Evolutionary conservation across 2,888 invertebrate species (phyloP), one percentile per base, ranked within the genome.

Genomic region (Nowickia ferox): DNA sequence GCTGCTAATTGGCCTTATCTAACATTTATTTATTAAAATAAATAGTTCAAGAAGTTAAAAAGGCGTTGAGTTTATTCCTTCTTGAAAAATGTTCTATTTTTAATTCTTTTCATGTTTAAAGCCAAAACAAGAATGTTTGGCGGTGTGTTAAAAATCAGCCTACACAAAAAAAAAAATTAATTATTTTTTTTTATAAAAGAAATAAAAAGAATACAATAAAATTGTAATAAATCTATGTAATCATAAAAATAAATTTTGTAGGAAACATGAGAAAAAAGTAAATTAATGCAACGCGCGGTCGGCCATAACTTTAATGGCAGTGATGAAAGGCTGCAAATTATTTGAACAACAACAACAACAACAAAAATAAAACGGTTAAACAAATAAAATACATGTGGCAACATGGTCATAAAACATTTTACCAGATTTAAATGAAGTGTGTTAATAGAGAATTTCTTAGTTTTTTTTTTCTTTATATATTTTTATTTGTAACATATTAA

Each of bases 331-430:
- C 71, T 59, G 72, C 72, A 51, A 66, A 72, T 57, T 76, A 57
- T 51, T 40, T 48, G 1, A 42, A 51, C 38, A 59, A 44, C 9
- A 55, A 46, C 11, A 48, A n/a, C 38, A 65, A 46, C 8, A 19
- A 42, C 5, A 51, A 6, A n/a, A 17, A 46, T 44, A 59, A 66
- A 66, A 66, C 9, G 17, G 22, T 15, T 22, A 53, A 75, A 40
- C 9, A 55, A 46, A 82, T 69, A 48, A 71, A 83, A 65, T 51
- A 59, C 48, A 77, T 83, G 83, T 83, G 83, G 83, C 77, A 77
- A 72, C 65, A 71, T 71, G 59, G 46, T 11, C 48, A 72, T 77
- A 65, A 77, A 77, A 59, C 53, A 78, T 72, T 78, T 78, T 51
- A 72, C 59, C 59, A 59, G 51, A 63, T 77, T 63, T 48, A 77